Conservation (phyloP, 2,113 vertebrate genomes). For the Trinectes maculatus region DNA sequence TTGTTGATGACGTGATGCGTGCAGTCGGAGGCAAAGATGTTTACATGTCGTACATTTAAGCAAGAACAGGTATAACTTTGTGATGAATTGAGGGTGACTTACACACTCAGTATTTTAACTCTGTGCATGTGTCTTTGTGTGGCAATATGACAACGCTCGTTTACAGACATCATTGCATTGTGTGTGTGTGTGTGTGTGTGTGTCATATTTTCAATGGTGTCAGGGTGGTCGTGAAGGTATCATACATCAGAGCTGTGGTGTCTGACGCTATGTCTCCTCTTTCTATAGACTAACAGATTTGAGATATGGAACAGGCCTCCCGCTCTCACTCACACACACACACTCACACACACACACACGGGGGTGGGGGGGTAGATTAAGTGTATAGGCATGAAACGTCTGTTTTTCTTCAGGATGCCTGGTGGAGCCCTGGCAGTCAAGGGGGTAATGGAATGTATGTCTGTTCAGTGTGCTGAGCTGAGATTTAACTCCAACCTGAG, state of each 20-base stretch:
- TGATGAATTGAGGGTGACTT: background rate
- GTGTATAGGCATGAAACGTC: conserved; percentile 65
- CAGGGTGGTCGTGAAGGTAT: conserved; percentile 46
- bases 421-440: conserved; percentile 56
- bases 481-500: conserved; percentile 67
- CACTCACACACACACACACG: conserved; percentile 37
- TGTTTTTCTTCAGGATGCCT: conserved; percentile 76
- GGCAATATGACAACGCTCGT: conserved; percentile 4
- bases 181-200: conserved; percentile 22
- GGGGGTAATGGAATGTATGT: conserved; percentile 76
- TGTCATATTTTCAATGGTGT: conserved; percentile 28
- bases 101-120: background rate
- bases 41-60: background rate
- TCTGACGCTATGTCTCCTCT: conserved; percentile 40
- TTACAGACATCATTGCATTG: conserved; percentile 29
- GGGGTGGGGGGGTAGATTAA: conserved; percentile 55
- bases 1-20: too few species aligned
- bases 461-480: conserved; percentile 74
- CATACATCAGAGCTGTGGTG: conserved; percentile 56
- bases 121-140: conserved; percentile 37
- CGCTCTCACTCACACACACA: conserved; percentile 22
- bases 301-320: conserved; percentile 64
- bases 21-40: background rate
- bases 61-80: background rate
- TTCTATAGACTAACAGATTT: conserved; percentile 62